Evolutionary conservation across 2,888 invertebrate species (phyloP).

Genomic region (Emesis furor): DNA sequence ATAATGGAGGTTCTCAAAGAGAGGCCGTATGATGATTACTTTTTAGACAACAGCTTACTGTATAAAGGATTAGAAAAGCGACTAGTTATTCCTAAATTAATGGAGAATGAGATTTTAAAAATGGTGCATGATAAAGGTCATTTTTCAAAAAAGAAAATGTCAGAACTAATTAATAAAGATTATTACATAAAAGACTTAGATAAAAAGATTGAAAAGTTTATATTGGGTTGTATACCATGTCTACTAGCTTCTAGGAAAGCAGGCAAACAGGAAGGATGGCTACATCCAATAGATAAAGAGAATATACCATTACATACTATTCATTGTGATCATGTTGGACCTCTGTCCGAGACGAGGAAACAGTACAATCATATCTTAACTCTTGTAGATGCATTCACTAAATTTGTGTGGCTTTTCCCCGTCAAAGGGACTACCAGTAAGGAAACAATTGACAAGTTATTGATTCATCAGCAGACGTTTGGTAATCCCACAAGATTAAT

Average conservation of each 20-base stretch:
- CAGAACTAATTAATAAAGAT: constrained; percentile 48
- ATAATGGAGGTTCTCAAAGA: constrained; percentile 59
- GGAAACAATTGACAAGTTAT: constrained; percentile 77
- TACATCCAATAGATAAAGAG: constrained; percentile 62
- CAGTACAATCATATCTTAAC: constrained; percentile 80
- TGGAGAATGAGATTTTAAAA: constrained; percentile 73
- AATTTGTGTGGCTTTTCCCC: constrained; percentile 81
- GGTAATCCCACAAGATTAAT: constrained; percentile 77
- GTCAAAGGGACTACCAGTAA: constrained; percentile 75
- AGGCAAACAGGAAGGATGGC: constrained; percentile 74
- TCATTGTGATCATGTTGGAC: constrained; percentile 79
- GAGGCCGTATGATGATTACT: constrained; percentile 60
- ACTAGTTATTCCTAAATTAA: constrained; percentile 77
- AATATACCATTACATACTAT: constrained; percentile 59
- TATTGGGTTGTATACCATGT: constrained; percentile 67
- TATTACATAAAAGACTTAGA: constrained; percentile 74
- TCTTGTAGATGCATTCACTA: constrained; percentile 79
- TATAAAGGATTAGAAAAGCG: constrained; percentile 67
- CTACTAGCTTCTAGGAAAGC: constrained; percentile 68
- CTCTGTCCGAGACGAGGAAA: constrained; percentile 77
- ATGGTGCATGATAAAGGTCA: constrained; percentile 65
- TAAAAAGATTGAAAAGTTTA: constrained; percentile 54
- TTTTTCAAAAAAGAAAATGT: constrained; percentile 47
- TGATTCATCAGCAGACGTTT: constrained; percentile 75
- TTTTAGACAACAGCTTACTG: constrained; percentile 65